Evolutionary conservation across 2,888 invertebrate genomes (phyloP).

Genomic region (Pocota personata): DNA sequence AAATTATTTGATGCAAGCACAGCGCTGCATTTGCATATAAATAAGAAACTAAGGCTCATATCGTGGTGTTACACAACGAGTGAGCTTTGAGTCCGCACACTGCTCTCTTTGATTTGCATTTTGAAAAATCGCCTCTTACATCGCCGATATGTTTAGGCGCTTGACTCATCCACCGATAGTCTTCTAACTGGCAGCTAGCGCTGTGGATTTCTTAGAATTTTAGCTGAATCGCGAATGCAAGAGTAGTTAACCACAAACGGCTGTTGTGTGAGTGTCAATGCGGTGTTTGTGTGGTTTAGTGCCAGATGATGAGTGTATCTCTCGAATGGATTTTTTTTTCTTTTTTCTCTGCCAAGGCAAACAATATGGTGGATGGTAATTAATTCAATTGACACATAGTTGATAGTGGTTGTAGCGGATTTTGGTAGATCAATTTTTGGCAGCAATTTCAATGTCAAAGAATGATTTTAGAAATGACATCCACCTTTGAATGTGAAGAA

Average conservation of each 20-base stretch:
- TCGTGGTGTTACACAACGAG: slow-evolving; percentile 42
- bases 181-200: slow-evolving; percentile 50
- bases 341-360: slow-evolving; percentile 45
- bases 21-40: slow-evolving; percentile 58
- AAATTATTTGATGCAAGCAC: slow-evolving; percentile 36
- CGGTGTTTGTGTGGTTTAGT: background rate
- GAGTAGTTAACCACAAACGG: slow-evolving; percentile 32
- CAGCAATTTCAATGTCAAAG: slow-evolving; percentile 34
- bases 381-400: slow-evolving; percentile 68
- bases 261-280: slow-evolving; percentile 15
- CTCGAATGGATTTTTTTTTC: slow-evolving; percentile 25
- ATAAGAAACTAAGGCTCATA: slow-evolving; percentile 36
- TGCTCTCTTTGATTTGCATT: slow-evolving; percentile 33
- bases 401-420: slow-evolving; percentile 27
- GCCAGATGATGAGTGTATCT: slow-evolving; percentile 65
- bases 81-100: slow-evolving; percentile 3
- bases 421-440: slow-evolving; percentile 46
- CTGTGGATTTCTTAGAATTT: slow-evolving; percentile 65
- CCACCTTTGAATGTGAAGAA: background rate
- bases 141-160: slow-evolving; percentile 72
- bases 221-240: slow-evolving; percentile 64
- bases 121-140: slow-evolving; percentile 59
- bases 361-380: slow-evolving; percentile 51
- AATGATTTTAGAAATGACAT: slow-evolving; percentile 62
- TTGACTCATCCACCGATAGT: slow-evolving; percentile 61